Percentiles rank a stretch among this genome's conserved stretches.
phyloP scores from a whole-genome alignment of 2,113 vertebrate genomes.

The Alexandromys fortis region DNA sequence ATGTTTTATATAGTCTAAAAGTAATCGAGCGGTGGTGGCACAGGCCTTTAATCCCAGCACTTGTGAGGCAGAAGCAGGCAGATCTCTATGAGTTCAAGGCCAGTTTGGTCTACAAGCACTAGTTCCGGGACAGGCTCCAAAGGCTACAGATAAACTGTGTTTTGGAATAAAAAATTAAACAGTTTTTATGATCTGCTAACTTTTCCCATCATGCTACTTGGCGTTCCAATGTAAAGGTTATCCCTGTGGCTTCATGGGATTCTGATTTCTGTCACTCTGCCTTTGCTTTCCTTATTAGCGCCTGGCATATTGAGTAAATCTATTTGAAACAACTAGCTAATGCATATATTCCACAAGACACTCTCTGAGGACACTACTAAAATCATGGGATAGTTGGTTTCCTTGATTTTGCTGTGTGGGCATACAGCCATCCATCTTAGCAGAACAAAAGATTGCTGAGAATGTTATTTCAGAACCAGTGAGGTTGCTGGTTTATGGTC shows the following conservation, averaged over 20 bases:
- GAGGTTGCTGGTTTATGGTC: neutral
- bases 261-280: neutral
- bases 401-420: conserved; percentile 49
- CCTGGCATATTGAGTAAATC: conserved; percentile 69
- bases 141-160: too few relatives aligned
- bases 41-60: too few relatives aligned
- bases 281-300: conserved; percentile 71
- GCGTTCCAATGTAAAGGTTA: neutral
- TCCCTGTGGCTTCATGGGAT: neutral
- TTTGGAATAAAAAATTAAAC: neutral
- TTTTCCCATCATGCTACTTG: neutral
- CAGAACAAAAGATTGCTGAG: neutral
- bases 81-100: too few relatives aligned
- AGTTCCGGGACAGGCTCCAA: too few relatives aligned
- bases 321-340: conserved; percentile 54
- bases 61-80: too few relatives aligned
- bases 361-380: conserved; percentile 69
- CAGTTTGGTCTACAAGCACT: too few relatives aligned
- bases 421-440: neutral
- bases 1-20: neutral
- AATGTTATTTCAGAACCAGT: neutral
- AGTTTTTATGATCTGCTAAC: neutral
- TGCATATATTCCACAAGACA: conserved; percentile 60
- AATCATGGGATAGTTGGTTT: neutral
- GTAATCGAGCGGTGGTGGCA: too few relatives aligned